Evolutionary conservation across 2,113 vertebrate species (phyloP).

Genomic region (Oryzias javanicus): DNA sequence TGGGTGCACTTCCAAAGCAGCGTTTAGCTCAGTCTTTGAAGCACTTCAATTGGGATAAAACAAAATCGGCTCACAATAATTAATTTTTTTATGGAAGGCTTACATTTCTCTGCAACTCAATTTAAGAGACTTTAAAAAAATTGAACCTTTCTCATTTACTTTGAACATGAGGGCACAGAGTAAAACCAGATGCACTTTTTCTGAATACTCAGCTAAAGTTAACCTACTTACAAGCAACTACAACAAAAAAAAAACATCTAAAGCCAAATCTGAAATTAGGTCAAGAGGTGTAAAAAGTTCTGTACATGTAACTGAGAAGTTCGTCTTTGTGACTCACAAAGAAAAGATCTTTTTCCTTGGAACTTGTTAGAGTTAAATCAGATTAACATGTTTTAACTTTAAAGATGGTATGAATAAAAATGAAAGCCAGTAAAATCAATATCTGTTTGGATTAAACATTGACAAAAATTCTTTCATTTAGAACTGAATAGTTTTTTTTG

Average conservation of each 20-base stretch:
- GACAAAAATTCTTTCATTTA: neutral
- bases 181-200: constrained; percentile 10
- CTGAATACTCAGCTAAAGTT: constrained; percentile 11
- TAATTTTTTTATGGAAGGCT: constrained; percentile 16
- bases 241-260: constrained; percentile 32
- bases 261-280: constrained; percentile 52
- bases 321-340: constrained; percentile 17
- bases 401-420: neutral
- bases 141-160: constrained; percentile 1
- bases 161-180: constrained; percentile 6
- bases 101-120: constrained; percentile 24
- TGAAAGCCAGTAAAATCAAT: constrained; percentile 3
- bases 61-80: constrained; percentile 20
- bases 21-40: constrained; percentile 25
- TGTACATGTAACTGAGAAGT: no score
- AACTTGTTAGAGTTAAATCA: neutral
- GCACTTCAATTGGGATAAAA: constrained; percentile 27
- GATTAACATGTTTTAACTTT: neutral
- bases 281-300: constrained; percentile 45
- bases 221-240: constrained; percentile 25
- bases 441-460: neutral
- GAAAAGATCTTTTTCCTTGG: constrained; percentile 3
- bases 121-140: constrained; percentile 8
- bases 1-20: constrained; percentile 19
- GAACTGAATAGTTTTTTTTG: neutral